Percentiles rank a stretch among this genome's conserved stretches.
These are phyloP conservation scores for Pachycephus smyrnensis DNA, from an alignment of 2,888 invertebrate species.

Conservation along the genomic window DNA sequence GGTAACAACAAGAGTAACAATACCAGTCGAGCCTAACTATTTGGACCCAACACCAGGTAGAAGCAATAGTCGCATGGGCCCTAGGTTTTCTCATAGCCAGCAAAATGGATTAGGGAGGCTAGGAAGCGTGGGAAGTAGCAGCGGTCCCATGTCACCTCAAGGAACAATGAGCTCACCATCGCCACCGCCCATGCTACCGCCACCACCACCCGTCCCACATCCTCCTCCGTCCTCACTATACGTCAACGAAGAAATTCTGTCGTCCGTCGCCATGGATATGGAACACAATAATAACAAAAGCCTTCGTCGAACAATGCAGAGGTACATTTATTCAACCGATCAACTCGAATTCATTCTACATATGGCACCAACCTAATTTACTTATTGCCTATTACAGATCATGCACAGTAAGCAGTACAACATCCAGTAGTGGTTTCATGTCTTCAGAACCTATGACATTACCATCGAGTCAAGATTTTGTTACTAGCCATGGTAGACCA, in stretches of 20 bases:
- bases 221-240: constrained; percentile 65
- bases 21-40: constrained; percentile 67
- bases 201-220: constrained; percentile 55
- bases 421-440: constrained; percentile 48
- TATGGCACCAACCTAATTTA: background rate
- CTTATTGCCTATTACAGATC: constrained; percentile 41
- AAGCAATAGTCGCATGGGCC: constrained; percentile 44
- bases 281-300: constrained; percentile 71
- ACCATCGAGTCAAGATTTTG: constrained; percentile 31
- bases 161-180: constrained; percentile 63
- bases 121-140: constrained; percentile 64
- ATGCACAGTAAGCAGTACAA: constrained; percentile 52
- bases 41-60: constrained; percentile 67
- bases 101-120: constrained; percentile 60
- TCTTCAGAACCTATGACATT: constrained; percentile 39
- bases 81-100: constrained; percentile 55
- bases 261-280: constrained; percentile 52
- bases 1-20: constrained; percentile 63
- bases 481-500: constrained; percentile 30
- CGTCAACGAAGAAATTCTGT: constrained; percentile 59
- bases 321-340: constrained; percentile 37
- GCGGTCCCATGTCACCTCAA: constrained; percentile 66
- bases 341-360: background rate
- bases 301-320: constrained; percentile 55
- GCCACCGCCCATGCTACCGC: constrained; percentile 57